A percentile compares a stretch with the other conserved stretches of the same genome.
Conservation (phyloP, 2,797 vertebrate species). For the Hypotaenidia philippensis region DNA sequence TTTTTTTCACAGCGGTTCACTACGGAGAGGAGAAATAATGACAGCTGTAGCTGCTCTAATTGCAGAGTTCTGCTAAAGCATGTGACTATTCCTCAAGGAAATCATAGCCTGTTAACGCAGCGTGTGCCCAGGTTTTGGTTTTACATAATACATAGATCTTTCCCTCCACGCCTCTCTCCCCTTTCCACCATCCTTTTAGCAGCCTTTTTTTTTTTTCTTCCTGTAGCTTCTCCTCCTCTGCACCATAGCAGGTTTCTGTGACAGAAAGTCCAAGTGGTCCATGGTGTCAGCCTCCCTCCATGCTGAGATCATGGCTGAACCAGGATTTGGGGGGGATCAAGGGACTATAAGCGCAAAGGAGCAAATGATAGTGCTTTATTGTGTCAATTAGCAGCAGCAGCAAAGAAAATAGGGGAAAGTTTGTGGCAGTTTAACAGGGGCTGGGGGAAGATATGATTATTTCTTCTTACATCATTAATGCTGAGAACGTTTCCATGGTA, state of each 20-base stretch:
- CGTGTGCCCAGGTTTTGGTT: background rate
- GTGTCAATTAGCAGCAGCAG: background rate
- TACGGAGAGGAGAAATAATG: background rate
- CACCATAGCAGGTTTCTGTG: background rate
- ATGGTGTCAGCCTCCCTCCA: background rate
- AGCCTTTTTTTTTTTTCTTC: background rate
- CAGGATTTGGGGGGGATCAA: background rate
- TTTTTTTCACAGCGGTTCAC: background rate
- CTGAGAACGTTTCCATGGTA: conserved; percentile 31
- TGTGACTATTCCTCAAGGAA: background rate
- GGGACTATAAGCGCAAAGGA: background rate
- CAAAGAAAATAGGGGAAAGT: background rate
- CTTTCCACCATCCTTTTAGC: background rate
- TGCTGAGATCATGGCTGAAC: background rate
- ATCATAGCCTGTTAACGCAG: background rate
- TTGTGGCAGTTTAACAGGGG: background rate
- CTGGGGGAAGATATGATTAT: background rate
- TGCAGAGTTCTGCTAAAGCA: conserved; percentile 11
- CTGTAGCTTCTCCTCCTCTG: background rate
- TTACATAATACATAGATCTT: background rate
- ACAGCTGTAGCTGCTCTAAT: conserved; percentile 8
- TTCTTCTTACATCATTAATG: background rate
- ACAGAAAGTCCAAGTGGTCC: background rate
- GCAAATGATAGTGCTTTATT: background rate
- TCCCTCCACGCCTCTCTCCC: background rate